A percentile compares a stretch with the other conserved stretches of the same genome.
Evolutionary conservation across 2,113 vertebrate genomes (phyloP).

Genomic region (Falcunculus frontatus): DNA sequence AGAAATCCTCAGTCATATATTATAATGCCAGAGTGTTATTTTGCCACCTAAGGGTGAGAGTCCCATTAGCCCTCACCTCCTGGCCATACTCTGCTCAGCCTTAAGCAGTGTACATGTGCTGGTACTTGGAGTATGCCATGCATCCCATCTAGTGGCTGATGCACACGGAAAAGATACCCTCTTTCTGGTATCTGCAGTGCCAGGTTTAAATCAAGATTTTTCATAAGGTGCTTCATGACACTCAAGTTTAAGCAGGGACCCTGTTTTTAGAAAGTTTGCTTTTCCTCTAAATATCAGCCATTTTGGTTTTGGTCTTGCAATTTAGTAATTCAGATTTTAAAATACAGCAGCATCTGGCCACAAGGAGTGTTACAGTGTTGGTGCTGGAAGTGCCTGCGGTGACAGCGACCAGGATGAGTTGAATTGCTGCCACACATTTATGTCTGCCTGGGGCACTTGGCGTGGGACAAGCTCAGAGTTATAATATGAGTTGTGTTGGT

Average conservation of each 20-base stretch:
- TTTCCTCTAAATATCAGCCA: background rate
- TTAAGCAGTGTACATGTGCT: background rate
- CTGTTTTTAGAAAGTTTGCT: background rate
- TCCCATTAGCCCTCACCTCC: background rate
- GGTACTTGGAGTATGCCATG: background rate
- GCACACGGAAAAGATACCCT: background rate
- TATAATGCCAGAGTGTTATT: background rate
- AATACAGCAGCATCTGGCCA: background rate
- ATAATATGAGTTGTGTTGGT: background rate
- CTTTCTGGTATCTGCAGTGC: background rate
- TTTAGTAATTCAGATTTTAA: background rate
- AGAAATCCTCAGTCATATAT: background rate
- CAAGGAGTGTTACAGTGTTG: background rate
- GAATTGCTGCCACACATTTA: background rate
- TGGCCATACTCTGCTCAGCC: background rate
- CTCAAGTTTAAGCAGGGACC: background rate
- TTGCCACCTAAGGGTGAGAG: background rate
- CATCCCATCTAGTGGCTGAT: conserved; percentile 17
- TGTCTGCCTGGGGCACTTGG: rapidly evolving
- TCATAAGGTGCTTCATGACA: background rate
- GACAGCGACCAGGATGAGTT: background rate
- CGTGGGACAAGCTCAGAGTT: background rate
- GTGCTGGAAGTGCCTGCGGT: background rate
- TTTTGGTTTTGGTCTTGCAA: background rate
- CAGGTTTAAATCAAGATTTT: background rate